A percentile compares a stretch with the other conserved stretches of the same genome.
Evolutionary conservation across 1,140 invertebrate species (phyloP).

Genomic region (Diorhabda carinulata): DNA sequence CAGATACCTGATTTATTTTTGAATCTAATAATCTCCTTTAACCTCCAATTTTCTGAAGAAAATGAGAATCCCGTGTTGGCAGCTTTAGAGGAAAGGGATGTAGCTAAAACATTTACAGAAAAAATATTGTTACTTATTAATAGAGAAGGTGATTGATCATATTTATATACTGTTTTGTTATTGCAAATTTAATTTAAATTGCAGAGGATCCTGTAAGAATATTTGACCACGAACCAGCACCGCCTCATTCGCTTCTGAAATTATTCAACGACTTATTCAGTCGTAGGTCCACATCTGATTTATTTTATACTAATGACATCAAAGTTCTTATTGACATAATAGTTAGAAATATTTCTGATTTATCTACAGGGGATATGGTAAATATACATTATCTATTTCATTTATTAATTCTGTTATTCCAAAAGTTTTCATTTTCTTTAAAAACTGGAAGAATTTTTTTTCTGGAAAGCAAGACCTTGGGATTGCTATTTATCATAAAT

Average conservation of each 20-base stretch:
- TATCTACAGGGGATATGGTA: slow-evolving; percentile 83
- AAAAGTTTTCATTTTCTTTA: background rate
- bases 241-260: slow-evolving; percentile 82
- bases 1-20: slow-evolving; percentile 77
- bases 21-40: slow-evolving; percentile 80
- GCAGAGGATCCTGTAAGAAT: slow-evolving; percentile 82
- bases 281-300: slow-evolving; percentile 66
- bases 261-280: slow-evolving; percentile 82
- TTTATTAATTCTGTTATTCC: background rate
- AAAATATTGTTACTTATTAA: slow-evolving; percentile 83
- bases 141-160: slow-evolving; percentile 69
- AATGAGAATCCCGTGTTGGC: slow-evolving; percentile 73
- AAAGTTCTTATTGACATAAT: slow-evolving; percentile 91
- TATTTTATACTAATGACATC: slow-evolving; percentile 91
- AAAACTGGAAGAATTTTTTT: background rate
- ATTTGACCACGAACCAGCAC: slow-evolving; percentile 74
- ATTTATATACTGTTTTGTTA: slow-evolving; percentile 9
- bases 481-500: too few relatives aligned
- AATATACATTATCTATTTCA: slow-evolving; percentile 31
- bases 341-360: slow-evolving; percentile 79
- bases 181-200: slow-evolving; percentile 34
- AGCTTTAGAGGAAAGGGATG: slow-evolving; percentile 63
- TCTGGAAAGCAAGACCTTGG: too few relatives aligned
- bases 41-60: slow-evolving; percentile 72
- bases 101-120: slow-evolving; percentile 83